Evolutionary conservation across 2,113 vertebrate genomes (phyloP).

Genomic region (Suricata suricatta): DNA sequence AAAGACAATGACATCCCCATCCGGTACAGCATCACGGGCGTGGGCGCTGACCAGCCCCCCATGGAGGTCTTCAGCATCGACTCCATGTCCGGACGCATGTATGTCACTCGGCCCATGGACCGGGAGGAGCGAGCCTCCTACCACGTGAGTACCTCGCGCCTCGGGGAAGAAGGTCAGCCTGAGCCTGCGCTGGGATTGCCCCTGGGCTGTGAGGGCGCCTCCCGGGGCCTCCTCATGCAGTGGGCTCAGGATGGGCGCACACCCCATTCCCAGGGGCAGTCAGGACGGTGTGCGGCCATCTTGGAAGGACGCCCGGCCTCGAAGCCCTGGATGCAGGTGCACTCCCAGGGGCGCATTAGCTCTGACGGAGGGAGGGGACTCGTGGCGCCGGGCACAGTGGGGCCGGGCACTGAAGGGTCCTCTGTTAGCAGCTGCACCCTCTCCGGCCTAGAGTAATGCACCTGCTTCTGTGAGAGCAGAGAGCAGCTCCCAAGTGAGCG

Average conservation of each 20-base stretch:
- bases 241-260: fast-evolving
- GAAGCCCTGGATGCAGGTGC: fast-evolving
- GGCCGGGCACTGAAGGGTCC: background rate
- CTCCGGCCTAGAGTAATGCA: background rate
- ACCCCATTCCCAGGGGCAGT: background rate
- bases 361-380: background rate
- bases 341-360: too few relatives aligned
- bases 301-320: fast-evolving
- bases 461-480: background rate
- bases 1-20: conserved; percentile 96
- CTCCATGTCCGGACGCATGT: conserved; percentile 97
- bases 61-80: conserved; percentile 98
- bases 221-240: background rate
- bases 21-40: conserved; percentile 96
- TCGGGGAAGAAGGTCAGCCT: fast-evolving
- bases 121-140: conserved; percentile 96
- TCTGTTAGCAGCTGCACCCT: background rate
- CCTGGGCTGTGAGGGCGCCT: background rate
- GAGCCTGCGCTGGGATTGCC: too few relatives aligned
- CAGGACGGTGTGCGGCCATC: background rate
- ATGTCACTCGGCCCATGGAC: conserved; percentile 96
- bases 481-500: fast-evolving
- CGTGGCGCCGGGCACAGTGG: fast-evolving
- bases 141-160: conserved; percentile 88
- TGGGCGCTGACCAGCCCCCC: conserved; percentile 96